phyloP scores from a whole-genome alignment of 2,113 vertebrate genomes.

The Ciconia stormi region DNA sequence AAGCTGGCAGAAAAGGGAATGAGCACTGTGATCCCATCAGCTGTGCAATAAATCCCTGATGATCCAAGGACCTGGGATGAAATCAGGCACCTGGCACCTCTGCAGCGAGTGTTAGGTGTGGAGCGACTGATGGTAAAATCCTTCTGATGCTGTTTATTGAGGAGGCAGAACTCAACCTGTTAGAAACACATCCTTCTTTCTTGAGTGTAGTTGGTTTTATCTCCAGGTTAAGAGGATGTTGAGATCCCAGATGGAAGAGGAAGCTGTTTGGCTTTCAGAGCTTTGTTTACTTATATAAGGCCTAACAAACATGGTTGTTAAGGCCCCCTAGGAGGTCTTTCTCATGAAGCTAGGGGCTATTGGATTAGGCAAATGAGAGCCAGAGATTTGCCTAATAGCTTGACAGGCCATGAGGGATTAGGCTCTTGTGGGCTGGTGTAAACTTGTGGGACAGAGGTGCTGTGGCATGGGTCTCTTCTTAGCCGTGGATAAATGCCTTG shows the following conservation, averaged over 20 bases:
- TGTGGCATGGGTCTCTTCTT: slow-evolving; percentile 52
- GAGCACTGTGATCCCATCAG: background rate
- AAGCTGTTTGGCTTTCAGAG: slow-evolving; percentile 60
- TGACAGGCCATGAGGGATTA: slow-evolving; percentile 83
- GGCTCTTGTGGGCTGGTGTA: slow-evolving; percentile 71
- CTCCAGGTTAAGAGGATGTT: slow-evolving; percentile 9
- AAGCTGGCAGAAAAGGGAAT: background rate
- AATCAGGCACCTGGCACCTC: background rate
- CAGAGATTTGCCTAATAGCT: slow-evolving; percentile 71
- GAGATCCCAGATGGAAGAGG: slow-evolving; percentile 52
- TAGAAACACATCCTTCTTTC: background rate
- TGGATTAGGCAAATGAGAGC: slow-evolving; percentile 85
- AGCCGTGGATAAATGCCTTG: slow-evolving; percentile 76
- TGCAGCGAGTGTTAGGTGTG: background rate
- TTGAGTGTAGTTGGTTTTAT: background rate
- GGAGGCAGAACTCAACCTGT: slow-evolving; percentile 2
- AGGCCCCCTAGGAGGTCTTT: slow-evolving; percentile 72
- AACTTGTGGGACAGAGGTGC: slow-evolving; percentile 59
- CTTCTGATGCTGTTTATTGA: background rate
- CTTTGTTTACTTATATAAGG: slow-evolving; percentile 85
- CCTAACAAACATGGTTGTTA: slow-evolving; percentile 77
- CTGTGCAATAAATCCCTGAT: background rate
- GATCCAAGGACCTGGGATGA: background rate
- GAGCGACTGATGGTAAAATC: background rate
- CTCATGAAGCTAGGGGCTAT: slow-evolving; percentile 71